Conservation (phyloP, 2,113 vertebrate genomes). For the Dromas ardeola region DNA sequence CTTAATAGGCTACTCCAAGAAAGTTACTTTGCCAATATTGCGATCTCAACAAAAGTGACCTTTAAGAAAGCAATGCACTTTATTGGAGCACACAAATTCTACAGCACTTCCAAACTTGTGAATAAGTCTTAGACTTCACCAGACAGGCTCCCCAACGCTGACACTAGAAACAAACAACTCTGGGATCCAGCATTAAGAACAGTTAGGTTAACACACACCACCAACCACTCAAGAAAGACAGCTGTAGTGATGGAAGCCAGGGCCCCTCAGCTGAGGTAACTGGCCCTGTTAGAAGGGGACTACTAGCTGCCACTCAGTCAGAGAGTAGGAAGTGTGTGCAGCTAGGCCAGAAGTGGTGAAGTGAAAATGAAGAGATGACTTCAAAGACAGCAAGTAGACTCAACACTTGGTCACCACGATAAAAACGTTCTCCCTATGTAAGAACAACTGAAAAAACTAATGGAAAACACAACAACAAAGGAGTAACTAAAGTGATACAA, state of each 20-base stretch:
- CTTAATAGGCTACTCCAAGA: not conserved
- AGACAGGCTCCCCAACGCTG: not conserved
- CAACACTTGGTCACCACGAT: not conserved
- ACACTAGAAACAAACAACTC: not conserved
- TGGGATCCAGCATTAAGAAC: not conserved
- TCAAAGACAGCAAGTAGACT: not conserved
- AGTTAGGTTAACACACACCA: not conserved
- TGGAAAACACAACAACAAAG: not conserved
- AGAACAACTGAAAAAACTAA: not conserved
- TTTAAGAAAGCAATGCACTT: not conserved
- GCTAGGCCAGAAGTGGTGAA: not conserved
- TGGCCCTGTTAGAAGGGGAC: not conserved
- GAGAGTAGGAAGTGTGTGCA: not conserved
- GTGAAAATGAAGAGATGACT: not conserved
- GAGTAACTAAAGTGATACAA: not conserved
- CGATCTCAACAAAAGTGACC: not conserved
- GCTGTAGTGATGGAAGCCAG: not conserved
- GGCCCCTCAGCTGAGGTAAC: not conserved
- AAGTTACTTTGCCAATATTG: not conserved
- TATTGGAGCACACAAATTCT: not conserved
- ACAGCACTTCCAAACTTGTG: not conserved
- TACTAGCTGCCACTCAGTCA: not conserved
- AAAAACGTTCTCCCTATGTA: not conserved
- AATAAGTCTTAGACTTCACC: not conserved
- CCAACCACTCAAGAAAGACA: not conserved